A percentile compares a stretch with the other conserved stretches of the same genome.
Evolutionary conservation across 92 coral and sea anemone genomes (phyloP).

Genomic region (Meandrina meandrites): DNA sequence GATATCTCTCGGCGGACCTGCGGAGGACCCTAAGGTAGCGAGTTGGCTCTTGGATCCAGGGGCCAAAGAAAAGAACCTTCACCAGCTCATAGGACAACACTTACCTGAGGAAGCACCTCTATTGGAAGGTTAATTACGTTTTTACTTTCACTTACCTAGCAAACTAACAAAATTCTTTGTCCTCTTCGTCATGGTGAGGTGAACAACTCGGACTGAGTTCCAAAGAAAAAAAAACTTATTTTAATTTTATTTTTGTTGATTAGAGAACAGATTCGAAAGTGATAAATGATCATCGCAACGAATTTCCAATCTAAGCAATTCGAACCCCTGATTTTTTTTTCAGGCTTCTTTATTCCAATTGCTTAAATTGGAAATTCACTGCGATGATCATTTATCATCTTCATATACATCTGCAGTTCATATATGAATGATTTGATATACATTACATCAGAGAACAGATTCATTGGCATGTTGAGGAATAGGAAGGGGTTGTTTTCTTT

Average conservation of each 20-base stretch:
- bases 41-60: conserved; percentile 95
- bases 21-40: conserved; percentile 92
- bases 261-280: no score
- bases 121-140: conserved; percentile 67
- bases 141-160: background rate
- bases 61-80: conserved; percentile 83
- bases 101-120: conserved; percentile 69
- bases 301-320: no score
- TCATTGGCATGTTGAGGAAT: background rate
- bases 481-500: background rate
- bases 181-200: background rate
- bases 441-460: no score
- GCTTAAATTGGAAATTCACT: no score
- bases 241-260: background rate
- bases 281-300: no score
- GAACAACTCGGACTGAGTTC: background rate
- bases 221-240: background rate
- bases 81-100: conserved; percentile 79
- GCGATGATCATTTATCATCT: no score
- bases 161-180: background rate
- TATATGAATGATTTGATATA: no score
- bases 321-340: no score
- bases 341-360: no score
- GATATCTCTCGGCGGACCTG: conserved; percentile 68
- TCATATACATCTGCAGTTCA: no score